phyloP scores from a whole-genome alignment of 2,113 vertebrate species.

The Pterophyllum scalare region DNA sequence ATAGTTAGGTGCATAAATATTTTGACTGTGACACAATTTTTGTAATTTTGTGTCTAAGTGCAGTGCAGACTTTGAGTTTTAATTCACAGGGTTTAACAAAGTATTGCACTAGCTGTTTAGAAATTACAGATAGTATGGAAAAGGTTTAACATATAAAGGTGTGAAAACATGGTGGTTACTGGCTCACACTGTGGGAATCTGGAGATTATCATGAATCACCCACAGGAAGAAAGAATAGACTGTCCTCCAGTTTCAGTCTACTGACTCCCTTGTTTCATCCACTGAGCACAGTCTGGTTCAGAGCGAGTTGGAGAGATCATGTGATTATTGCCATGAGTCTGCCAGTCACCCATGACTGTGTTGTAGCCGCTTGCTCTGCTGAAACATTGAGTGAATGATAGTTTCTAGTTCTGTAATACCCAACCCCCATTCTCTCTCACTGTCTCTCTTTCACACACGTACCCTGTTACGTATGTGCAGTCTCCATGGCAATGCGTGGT shows the following conservation, averaged over 20 bases:
- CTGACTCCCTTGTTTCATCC: conserved; percentile 8
- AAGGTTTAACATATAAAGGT: neutral
- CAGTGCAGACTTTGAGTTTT: neutral
- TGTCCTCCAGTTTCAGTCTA: conserved; percentile 31
- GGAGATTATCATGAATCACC: conserved; percentile 22
- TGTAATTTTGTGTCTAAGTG: neutral
- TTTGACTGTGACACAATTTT: neutral
- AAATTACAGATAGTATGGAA: neutral
- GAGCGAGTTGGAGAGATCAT: conserved; percentile 15
- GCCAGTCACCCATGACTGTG: conserved; percentile 38
- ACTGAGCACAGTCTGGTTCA: conserved; percentile 1
- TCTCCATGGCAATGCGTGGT: conserved; percentile 81
- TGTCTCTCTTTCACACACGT: conserved; percentile 39
- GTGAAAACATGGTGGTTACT: neutral
- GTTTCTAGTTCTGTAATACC: conserved; percentile 44
- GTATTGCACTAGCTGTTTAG: neutral
- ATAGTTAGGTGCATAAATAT: neutral
- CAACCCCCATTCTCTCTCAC: conserved; percentile 58
- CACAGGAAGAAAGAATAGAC: conserved; percentile 33
- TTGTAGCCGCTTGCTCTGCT: conserved; percentile 5
- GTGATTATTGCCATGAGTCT: conserved; percentile 10
- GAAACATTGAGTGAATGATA: conserved; percentile 54
- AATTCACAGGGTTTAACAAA: too few species aligned
- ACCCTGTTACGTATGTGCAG: conserved; percentile 70
- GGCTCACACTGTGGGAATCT: neutral